Evolutionary conservation across 1,140 invertebrate species (phyloP).

Genomic region (Atta texana): DNA sequence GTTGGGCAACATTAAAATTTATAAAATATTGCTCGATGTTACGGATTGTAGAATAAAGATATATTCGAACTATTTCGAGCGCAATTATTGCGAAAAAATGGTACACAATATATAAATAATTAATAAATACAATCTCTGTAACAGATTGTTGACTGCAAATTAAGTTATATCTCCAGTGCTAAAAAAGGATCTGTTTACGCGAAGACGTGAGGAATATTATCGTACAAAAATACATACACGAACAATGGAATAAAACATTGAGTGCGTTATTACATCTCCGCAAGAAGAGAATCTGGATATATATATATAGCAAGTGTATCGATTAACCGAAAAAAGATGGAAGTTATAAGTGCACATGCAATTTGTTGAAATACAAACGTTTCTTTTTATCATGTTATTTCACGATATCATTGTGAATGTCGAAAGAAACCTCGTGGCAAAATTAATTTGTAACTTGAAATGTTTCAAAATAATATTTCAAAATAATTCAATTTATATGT

Average conservation of each 20-base stretch:
- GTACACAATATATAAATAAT: not conserved
- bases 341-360: conserved; percentile 50
- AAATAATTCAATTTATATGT: not conserved
- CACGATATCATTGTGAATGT: not conserved
- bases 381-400: not conserved
- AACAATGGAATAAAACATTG: conserved; percentile 43
- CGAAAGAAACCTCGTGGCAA: not conserved
- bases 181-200: not conserved
- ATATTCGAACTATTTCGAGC: not conserved
- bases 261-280: conserved; percentile 41
- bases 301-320: conserved; percentile 66
- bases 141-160: not conserved
- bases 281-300: conserved; percentile 63
- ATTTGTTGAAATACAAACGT: conserved; percentile 25
- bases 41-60: not conserved
- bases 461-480: not conserved
- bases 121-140: not conserved
- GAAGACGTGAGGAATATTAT: not conserved
- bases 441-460: conserved; percentile 14
- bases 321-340: conserved; percentile 63
- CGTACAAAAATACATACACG: not conserved
- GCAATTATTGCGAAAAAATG: not conserved
- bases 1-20: not conserved
- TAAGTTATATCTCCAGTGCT: not conserved
- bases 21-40: not conserved